Base-by-base conservation (phyloP, 2,797 vertebrate genomes). In the Neomorphus geoffroyi region DNA sequence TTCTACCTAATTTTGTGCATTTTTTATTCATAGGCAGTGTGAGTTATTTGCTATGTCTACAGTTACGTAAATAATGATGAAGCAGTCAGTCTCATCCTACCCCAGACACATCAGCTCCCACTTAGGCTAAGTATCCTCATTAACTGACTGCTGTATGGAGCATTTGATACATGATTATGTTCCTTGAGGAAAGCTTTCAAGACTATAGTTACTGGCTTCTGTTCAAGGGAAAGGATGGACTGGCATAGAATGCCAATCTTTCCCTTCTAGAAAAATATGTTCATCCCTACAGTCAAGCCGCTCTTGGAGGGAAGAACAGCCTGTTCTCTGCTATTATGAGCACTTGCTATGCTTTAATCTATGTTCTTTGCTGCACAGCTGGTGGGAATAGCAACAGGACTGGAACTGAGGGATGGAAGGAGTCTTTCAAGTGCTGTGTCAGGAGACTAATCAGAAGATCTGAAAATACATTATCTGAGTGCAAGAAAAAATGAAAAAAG, bases 301-400 rank as follows among this genome's bases (percentile, higher is more conserved):
- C 46, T 92, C 61, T 61, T 18, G 2, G 37, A 70, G 80, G 33
- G 35, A 88, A 82, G 70, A 94, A 62, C 74, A 81, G 70, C 7
- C 64, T 94, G 62, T 82, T 96, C 90, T 83, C 72, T 48, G 45
- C 66, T 88, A 46, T 86, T 72, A 62, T 72, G 56, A 81, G 26
- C 35, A 48, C 10, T 93, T 81, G 91, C 60, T 84, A 15, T 0
- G 0, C 87, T 94, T 94, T 91, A 92, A 80, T 82, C 53, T 73
- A 27, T 53, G 45, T 71, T 90, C 62, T 94, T 92, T 88, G 28
- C 33, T 75, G 57, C 92, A 69, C 86, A 92, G 90, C 73, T 84
- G 41, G 86, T 80, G 43, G 78, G 32, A 95, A 30, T 13, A 86
- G 66, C 57, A 73, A 60, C 4, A 27, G 58, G 51, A 30, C n/a